Evolutionary conservation across 2,888 invertebrate genomes (phyloP), one percentile per base, ranked within the genome.

Genomic region (Andrena haemorrhoa): DNA sequence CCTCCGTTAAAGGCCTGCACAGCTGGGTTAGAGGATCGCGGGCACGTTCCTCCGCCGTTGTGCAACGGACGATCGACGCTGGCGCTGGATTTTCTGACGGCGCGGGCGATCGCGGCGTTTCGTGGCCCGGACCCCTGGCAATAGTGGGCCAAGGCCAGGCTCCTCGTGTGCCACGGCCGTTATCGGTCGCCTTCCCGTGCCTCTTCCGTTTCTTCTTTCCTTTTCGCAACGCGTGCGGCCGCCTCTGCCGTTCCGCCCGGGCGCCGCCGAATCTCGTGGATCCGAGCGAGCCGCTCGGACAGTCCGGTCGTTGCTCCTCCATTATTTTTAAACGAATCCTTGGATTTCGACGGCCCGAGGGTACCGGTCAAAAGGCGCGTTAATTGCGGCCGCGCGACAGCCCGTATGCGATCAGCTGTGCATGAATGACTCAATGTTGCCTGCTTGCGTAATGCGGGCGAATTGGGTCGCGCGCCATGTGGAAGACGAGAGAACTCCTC

Each of bases 61-160:
- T 65, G 83, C 75, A 83, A 83, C 53, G 10, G 33, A 64, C 56
- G 20, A 35, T 56, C 68, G 35, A 66, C 76, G 51, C n/a, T 49
- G 61, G 41, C 35, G 75, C 73, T 66, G 58, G 79, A 77, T 79
- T 73, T 75, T 75, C 68, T 71, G 65, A 68, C 76, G 29, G 41
- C 20, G 64, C 41, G 41, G 1, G 3, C 16, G 31, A 10, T 63
- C 70, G 47, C 49, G 16, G 8, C 7, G n/a, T 16, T 29, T 51
- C 68, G 26, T 72, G 41, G 35, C 49, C 58, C 60, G 75, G 72
- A 69, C 47, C 51, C 64, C 35, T 6, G 8, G 65, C n/a, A 58
- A 53, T 63, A 84, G 80, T 85, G 70, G 85, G 85, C 85, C 85
- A 85, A 85, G 85, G 85, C 60, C 81, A 41, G 56, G 66, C 64